Evolutionary conservation across 2,888 invertebrate species (phyloP).

Genomic region (Hydraecia micacea): DNA sequence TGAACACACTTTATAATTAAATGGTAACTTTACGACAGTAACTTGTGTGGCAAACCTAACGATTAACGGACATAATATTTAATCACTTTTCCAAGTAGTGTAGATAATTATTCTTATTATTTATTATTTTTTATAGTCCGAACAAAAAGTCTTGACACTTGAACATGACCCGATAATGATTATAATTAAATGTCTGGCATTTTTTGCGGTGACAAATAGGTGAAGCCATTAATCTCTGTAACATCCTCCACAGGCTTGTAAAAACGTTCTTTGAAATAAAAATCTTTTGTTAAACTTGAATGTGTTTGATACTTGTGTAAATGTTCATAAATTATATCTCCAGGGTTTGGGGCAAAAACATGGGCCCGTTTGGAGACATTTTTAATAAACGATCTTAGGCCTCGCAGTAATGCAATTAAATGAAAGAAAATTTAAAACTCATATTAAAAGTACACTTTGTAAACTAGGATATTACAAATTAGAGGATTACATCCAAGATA

Average conservation of each 20-base stretch:
- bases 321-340: conserved; percentile 46
- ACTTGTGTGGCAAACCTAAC: conserved; percentile 1
- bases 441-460: too few relatives aligned
- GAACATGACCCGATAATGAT: conserved; percentile 28
- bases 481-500: too few relatives aligned
- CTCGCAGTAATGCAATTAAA: too few relatives aligned
- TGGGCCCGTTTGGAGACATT: conserved; percentile 1
- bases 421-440: too few relatives aligned
- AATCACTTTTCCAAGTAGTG: neutral
- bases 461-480: too few relatives aligned
- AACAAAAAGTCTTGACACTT: conserved; percentile 43
- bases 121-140: conserved; percentile 25
- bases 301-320: conserved; percentile 21
- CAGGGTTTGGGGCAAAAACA: conserved; percentile 24
- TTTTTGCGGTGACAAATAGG: conserved; percentile 37
- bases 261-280: conserved; percentile 43
- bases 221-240: conserved; percentile 44
- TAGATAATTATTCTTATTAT: too few relatives aligned
- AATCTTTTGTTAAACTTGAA: conserved; percentile 41
- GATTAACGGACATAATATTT: conserved; percentile 7
- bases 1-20: neutral
- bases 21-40: conserved; percentile 1
- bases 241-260: conserved; percentile 36
- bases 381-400: conserved; percentile 29
- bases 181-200: conserved; percentile 42